Evolutionary conservation across 2,888 invertebrate species (phyloP).

Genomic region (Chydorus sphaericus): DNA sequence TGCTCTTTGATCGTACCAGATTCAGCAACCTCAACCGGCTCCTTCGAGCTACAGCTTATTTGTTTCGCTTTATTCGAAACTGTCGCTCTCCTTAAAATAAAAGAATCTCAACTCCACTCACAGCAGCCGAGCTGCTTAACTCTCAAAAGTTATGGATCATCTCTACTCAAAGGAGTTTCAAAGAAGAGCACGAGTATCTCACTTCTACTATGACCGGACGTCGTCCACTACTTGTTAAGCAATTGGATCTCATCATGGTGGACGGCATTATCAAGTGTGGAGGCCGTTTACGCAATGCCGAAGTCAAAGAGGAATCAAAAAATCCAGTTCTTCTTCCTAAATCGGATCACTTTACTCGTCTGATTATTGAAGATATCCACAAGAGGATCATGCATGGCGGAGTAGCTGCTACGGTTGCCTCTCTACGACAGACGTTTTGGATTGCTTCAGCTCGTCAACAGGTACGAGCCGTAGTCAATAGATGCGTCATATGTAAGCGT

Average conservation of each 20-base stretch:
- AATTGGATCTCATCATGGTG: constrained; percentile 2
- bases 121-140: too few species aligned
- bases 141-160: too few species aligned
- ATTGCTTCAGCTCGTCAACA: neutral
- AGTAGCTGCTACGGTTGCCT: neutral
- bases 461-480: neutral
- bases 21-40: too few species aligned
- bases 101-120: too few species aligned
- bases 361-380: neutral
- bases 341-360: neutral
- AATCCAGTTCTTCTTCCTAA: neutral
- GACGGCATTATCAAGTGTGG: constrained; percentile 2
- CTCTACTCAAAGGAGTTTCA: too few species aligned
- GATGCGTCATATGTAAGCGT: constrained; percentile 5
- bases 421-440: too few species aligned
- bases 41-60: too few species aligned
- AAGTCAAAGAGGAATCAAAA: neutral
- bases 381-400: neutral
- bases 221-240: neutral
- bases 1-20: too few species aligned
- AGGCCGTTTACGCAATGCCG: constrained; percentile 9
- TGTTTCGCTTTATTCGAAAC: too few species aligned
- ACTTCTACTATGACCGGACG: too few species aligned
- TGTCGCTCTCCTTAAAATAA: too few species aligned
- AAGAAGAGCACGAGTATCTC: too few species aligned